Conservation (phyloP, 2,888 invertebrate genomes). For the Tridacna crocea region DNA sequence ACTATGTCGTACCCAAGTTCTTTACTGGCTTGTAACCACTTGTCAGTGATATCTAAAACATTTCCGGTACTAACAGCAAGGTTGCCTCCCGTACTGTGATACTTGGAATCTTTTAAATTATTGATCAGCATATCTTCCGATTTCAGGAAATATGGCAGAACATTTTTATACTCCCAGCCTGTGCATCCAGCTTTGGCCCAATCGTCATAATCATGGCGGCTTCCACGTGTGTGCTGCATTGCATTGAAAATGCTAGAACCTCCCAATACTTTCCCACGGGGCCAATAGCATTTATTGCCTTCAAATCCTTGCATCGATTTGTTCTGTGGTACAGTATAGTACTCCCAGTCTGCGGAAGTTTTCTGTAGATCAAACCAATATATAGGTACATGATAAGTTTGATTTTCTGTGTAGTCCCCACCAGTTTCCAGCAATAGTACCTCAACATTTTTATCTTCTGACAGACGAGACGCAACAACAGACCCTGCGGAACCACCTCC, state of each 20-base stretch:
- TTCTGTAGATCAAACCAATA: slow-evolving; percentile 81
- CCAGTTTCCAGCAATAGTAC: slow-evolving; percentile 84
- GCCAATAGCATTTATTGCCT: slow-evolving; percentile 16
- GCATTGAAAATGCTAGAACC: slow-evolving; percentile 30
- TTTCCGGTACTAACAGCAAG: neutral
- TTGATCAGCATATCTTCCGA: slow-evolving; percentile 3
- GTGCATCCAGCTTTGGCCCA: slow-evolving; percentile 28
- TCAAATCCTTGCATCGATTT: slow-evolving; percentile 51
- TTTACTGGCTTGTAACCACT: slow-evolving; percentile 28
- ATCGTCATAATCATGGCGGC: slow-evolving; percentile 31
- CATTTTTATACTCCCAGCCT: slow-evolving; percentile 4
- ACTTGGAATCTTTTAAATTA: neutral
- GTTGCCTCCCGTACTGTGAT: neutral
- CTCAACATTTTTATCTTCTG: slow-evolving; percentile 49
- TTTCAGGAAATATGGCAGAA: slow-evolving; percentile 1
- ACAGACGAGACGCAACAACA: slow-evolving; percentile 84
- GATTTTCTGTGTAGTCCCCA: slow-evolving; percentile 81
- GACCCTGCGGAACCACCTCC: slow-evolving; percentile 85
- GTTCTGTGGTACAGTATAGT: slow-evolving; percentile 84
- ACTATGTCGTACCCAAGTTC: slow-evolving; percentile 31
- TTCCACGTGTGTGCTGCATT: slow-evolving; percentile 35
- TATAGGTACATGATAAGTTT: slow-evolving; percentile 84
- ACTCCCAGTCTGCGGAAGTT: slow-evolving; percentile 80
- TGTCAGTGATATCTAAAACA: neutral
- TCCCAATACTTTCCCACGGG: slow-evolving; percentile 32